Base-by-base conservation (phyloP, 2,797 vertebrate species). In the Xenops minutus region DNA sequence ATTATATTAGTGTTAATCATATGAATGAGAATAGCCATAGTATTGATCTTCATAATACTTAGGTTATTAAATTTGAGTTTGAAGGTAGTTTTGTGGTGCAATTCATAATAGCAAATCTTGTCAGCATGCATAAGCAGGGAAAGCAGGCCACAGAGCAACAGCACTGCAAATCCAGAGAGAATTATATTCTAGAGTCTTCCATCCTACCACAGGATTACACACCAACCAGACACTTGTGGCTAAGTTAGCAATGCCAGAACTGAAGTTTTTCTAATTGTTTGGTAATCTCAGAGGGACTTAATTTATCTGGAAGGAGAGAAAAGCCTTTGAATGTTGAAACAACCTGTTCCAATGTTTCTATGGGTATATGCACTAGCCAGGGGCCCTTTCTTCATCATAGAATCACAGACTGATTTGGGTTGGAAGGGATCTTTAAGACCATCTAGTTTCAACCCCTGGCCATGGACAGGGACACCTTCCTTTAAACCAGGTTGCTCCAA, bases 31-130 rank as follows among this genome's bases (percentile, higher is more conserved):
- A 84, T 88, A 94, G 91, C 73, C 91, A 67, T 90, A 86, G 95
- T 96, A 95, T 96, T 96, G 95, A 95, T 96, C 92, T 94, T 95
- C 89, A 67, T 96, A 94, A 95, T 92, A 77, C 89, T 94, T 93
- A 63, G 83, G 89, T 95, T 93, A 96, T 97, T 96, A 96, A 93
- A 93, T 97, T 95, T 94, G 83, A 92, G 80, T 95, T 96, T 93
- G 88, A 88, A 95, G 88, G 93, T 92, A 90, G 89, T 92, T 93
- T 93, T 88, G 95, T 94, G 89, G 87, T 49, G 61, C 7, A 6
- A 92, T 94, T 95, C 92, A 79, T 95, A 92, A 93, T 0, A 79
- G 85, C 43, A 95, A 95, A 95, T 86, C 88, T 92, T 14, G 22
- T 91, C 89, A 90, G 91, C 77, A 41, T 92, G 89, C 91, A 92